These are phyloP conservation scores for Acrobasis consociella DNA, from an alignment of 2,888 invertebrate genomes.

Conservation along the genomic window DNA sequence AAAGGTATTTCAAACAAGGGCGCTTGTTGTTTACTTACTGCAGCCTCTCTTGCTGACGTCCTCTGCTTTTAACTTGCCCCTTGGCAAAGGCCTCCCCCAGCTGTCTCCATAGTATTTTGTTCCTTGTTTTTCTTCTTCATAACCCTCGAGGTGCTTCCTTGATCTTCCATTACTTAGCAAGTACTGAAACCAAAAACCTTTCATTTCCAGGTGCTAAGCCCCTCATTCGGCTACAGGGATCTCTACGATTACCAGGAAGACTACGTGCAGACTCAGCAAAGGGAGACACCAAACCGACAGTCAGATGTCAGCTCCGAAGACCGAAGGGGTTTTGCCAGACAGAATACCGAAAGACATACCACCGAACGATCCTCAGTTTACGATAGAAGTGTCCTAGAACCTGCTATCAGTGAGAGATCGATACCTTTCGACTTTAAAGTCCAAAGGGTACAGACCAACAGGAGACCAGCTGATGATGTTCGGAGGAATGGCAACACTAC, in stretches of 20 bases:
- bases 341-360: neutral
- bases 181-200: neutral
- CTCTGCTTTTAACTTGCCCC: too few relatives aligned
- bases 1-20: too few relatives aligned
- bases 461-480: neutral
- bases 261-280: neutral
- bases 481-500: slow-evolving; percentile 17
- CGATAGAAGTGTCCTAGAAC: neutral
- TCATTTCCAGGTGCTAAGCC: slow-evolving; percentile 6
- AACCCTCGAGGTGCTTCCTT: too few relatives aligned
- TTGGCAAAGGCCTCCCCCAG: too few relatives aligned
- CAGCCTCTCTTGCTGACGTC: too few relatives aligned
- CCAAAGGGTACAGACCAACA: slow-evolving; percentile 1
- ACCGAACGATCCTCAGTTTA: slow-evolving; percentile 1
- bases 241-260: slow-evolving; percentile 14
- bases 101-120: too few relatives aligned
- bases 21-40: too few relatives aligned
- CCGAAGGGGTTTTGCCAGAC: neutral
- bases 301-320: neutral
- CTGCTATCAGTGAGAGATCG: slow-evolving; percentile 8
- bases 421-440: slow-evolving; percentile 9
- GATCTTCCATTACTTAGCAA: too few relatives aligned
- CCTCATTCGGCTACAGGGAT: neutral
- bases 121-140: too few relatives aligned
- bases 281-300: neutral